Evolutionary conservation across 2,113 vertebrate species (phyloP), one percentile per base, ranked within the genome.

Genomic region (Prionailurus viverrinus): DNA sequence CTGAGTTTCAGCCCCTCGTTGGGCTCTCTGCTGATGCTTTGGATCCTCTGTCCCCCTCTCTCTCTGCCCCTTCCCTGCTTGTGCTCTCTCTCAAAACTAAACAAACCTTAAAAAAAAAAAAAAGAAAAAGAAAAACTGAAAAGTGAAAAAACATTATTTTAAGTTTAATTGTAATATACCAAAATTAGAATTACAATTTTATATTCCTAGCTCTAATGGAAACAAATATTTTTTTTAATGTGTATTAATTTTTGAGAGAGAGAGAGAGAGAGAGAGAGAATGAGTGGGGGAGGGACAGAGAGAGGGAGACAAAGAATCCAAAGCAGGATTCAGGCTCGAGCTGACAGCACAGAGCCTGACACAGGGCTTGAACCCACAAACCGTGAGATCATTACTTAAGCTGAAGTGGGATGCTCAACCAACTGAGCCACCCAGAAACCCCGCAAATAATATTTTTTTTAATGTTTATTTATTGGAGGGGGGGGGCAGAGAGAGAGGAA

Each of bases 181-280:
- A n/a, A 84, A 71, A 84, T 29, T 69, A 90, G 36, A 41, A 82
- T 83, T 90, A 66, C 13, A 63, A 76, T 90, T 90, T 95, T 90
- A 84, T 8, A 45, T 84, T 84, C 69, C 16, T 89, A 41, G 41
- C 55, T n/a, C 41, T 82, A 82, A 53, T 82, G 36, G 21, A 87
- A 51, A 45, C 33, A 74, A 94, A 48, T 18, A 91, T 16, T 33
- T 31, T 33, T 66, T 66, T 18, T 18, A 69, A 18, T 8, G 18
- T n/a, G 18, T 9, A n/a, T 69, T 68, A 7, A 18, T 68, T 68
- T 68, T 33, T 33, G 45, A 45, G 45, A 45, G 45, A 45, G 41
- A 45, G 14, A 55, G 53, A 55, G 16, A 55, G 31, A 68, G 15
- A 33, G 66, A 68, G 14, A 65, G 63, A 2, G 63, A 14, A 7